Conservation (phyloP, 2,113 vertebrate genomes). For the Acanthisitta chloris region DNA sequence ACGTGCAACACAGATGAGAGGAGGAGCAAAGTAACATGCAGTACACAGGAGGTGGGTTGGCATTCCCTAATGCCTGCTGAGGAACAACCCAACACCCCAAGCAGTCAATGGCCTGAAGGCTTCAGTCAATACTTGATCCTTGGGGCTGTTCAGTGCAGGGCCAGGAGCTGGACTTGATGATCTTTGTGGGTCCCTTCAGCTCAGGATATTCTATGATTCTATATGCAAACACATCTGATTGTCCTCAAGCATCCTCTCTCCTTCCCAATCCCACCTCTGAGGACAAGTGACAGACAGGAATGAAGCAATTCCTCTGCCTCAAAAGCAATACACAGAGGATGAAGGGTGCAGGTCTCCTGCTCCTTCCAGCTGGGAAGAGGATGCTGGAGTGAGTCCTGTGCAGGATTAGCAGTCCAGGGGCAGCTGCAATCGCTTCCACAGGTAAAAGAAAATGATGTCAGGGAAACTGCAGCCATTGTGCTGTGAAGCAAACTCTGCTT, state of each 20-base stretch:
- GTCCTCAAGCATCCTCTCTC: not conserved
- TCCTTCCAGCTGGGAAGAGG: not conserved
- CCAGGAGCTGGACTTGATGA: not conserved
- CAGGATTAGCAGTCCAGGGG: not conserved
- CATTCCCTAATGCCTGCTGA: rapidly evolving
- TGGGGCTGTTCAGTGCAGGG: not conserved
- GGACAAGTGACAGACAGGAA: not conserved
- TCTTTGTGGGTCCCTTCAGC: not conserved
- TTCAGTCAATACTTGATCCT: not conserved
- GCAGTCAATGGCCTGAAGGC: not conserved
- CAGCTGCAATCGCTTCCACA: rapidly evolving
- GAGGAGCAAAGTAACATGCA: not conserved
- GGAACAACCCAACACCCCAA: not conserved
- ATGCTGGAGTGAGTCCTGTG: not conserved
- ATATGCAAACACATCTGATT: not conserved
- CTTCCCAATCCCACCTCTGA: not conserved
- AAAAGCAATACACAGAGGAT: rapidly evolving
- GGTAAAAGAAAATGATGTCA: not conserved
- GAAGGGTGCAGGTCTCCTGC: not conserved
- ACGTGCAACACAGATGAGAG: not conserved
- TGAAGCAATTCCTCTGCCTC: not conserved
- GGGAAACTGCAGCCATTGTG: not conserved
- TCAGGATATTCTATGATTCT: not conserved
- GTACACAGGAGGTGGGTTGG: rapidly evolving
- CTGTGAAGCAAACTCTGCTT: not conserved